Percentiles rank a stretch among this genome's conserved stretches.
phyloP scores from a whole-genome alignment of 2,888 invertebrate genomes.

The Sphaerophoria rueppellii region DNA sequence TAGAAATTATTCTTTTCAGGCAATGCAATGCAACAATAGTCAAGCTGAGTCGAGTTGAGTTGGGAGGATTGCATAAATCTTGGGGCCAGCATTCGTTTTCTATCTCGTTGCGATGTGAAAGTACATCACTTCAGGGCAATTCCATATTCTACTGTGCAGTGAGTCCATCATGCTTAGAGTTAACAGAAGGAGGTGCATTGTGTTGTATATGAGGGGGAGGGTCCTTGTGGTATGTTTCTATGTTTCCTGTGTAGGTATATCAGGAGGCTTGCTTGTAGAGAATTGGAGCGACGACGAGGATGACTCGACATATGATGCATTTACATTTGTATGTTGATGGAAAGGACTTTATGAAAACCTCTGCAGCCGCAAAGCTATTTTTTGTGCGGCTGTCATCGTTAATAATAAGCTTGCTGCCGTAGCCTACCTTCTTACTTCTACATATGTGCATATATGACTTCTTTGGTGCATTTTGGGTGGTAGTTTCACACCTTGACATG shows the following conservation, averaged over 20 bases:
- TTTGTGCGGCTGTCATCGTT: slow-evolving; percentile 59
- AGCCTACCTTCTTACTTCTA: too few relatives aligned
- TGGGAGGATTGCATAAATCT: slow-evolving; percentile 60
- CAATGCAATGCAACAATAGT: slow-evolving; percentile 61
- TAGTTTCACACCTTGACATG: slow-evolving; percentile 70
- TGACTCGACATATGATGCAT: slow-evolving; percentile 28
- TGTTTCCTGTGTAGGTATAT: slow-evolving; percentile 25
- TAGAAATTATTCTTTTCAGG: not conserved
- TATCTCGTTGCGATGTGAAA: slow-evolving; percentile 38
- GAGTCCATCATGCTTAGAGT: slow-evolving; percentile 61
- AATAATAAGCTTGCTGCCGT: slow-evolving; percentile 54
- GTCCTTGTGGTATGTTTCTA: slow-evolving; percentile 32
- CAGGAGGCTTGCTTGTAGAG: not conserved
- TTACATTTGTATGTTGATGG: slow-evolving; percentile 42
- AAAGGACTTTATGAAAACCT: slow-evolving; percentile 37
- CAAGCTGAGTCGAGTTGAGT: slow-evolving; percentile 29
- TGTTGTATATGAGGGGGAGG: slow-evolving; percentile 6
- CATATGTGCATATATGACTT: too few relatives aligned
- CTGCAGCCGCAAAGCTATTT: slow-evolving; percentile 55
- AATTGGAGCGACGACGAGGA: slow-evolving; percentile 22
- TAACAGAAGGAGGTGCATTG: slow-evolving; percentile 6
- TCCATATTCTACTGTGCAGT: slow-evolving; percentile 48
- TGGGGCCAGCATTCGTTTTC: slow-evolving; percentile 51
- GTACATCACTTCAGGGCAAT: slow-evolving; percentile 65
- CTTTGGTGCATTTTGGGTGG: slow-evolving; percentile 39